Base-by-base conservation (phyloP, 2,113 vertebrate species). In the Menidia beryllina region DNA sequence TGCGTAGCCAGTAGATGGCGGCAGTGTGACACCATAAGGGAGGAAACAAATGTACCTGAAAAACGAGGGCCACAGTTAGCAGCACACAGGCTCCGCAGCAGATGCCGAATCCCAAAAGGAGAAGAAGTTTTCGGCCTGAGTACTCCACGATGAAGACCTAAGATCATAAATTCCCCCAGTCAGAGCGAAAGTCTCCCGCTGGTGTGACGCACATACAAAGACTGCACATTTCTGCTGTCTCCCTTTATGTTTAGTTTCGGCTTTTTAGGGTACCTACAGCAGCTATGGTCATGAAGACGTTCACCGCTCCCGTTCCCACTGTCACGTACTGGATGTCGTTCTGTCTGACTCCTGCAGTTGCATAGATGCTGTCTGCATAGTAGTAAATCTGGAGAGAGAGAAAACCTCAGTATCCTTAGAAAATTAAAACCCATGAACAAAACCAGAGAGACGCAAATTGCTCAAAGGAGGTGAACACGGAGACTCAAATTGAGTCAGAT, bases 131-230 rank as follows among this genome's bases (percentile, higher is more conserved):
- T 51, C 97, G 90, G 0, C 97, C 97, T 38, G 94, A 63, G 4
- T 93, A 86, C 65, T 99, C 97, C 51, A 99, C 95, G 0, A 98
- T 92, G 57, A 98, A 96, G 27, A 97, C 92, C 97, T 98, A 85
- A 0, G 7, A 24, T 0, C 10, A 50, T 26, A 68, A 27, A 76
- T 2, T 0, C 7, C 0, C n/a, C 30, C 39, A 54, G 59, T 62
- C 60, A 64, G 0, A 47, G 9, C 13, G 1, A 9, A 30, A 55
- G 17, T 17, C n/a, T 59, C n/a, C 34, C 10, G 3, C 45, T 43
- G 7, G 63, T 20, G 2, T 30, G 48, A 66, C 58, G 3, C 12
- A 41, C 27, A 69, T 52, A 60, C n/a, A 25, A 0, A 48, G 15
- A 11, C n/a, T 9, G 30, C 14, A 20, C 34, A 55, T n/a, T 53